Evolutionary conservation across 92 coral and sea anemone genomes (phyloP), one percentile per base, ranked within the genome.

Genomic region (Phymanthus crucifer): DNA sequence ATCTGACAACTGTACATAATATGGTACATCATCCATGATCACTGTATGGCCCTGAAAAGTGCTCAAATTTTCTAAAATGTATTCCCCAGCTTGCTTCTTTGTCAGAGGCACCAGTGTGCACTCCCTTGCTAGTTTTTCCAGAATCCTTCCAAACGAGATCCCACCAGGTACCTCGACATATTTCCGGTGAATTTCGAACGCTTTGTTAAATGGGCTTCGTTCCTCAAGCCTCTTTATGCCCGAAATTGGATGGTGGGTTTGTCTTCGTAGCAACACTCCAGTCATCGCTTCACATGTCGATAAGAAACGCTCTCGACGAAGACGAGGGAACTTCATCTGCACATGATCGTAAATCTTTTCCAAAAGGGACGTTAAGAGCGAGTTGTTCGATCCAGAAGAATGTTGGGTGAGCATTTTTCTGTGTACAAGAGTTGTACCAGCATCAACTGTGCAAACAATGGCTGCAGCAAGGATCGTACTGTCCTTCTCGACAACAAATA

Each of bases 371-470:
- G 32, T 32, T n/a, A 33, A 36, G 3, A 69, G 35, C 32, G 34
- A 24, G 16, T 31, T 71, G 18, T 24, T 45, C 19, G 0, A 75
- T 50, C 35, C 6, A 64, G 12, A 19, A 7, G 65, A 31, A 17
- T 66, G 33, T 14, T 6, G 13, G 34, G 47, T 67, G 67, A 38
- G 29, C 19, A 52, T 33, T 32, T 68, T 52, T 38, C 66, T 79
- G 83, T 66, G 23, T 4, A 69, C 83, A 46, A 79, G 83, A 21
- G 83, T 67, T 19, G 83, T 27, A 40, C 75, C 75, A 67, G 75
- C 65, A 37, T 79, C 83, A 19, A 70, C 83, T 27, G 69, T 56
- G 19, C 47, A 31, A 21, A 54, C 29, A 23, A 79, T 32, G 8
- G 35, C 47, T n/a, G 46, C 75, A 18, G 61, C 83, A 67, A 56